Percentiles rank a stretch among this genome's conserved stretches.
Conservation (phyloP, 1,140 invertebrate genomes). For the Drosophila lini region DNA sequence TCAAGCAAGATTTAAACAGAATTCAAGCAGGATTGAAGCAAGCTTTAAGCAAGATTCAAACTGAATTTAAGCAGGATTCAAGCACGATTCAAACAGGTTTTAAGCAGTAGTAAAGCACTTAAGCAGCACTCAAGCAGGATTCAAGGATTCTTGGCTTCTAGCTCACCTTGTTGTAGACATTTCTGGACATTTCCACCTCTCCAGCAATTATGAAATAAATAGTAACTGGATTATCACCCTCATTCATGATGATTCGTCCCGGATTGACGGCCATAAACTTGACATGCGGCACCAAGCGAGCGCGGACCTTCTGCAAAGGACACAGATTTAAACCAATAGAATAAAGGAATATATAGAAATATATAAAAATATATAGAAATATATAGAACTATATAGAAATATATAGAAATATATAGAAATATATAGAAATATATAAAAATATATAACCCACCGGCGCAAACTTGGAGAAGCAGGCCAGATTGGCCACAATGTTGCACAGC, state of each 20-base stretch:
- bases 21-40: too few relatives aligned
- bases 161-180: conserved; percentile 45
- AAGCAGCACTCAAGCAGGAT: not conserved
- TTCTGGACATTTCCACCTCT: conserved; percentile 57
- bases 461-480: conserved; percentile 45
- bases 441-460: conserved; percentile 50
- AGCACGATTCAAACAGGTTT: too few relatives aligned
- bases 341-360: too few relatives aligned
- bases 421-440: not conserved
- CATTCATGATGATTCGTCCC: conserved; percentile 46
- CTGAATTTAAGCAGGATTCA: too few relatives aligned
- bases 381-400: too few relatives aligned
- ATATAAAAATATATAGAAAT: too few relatives aligned
- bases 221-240: conserved; percentile 37
- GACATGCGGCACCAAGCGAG: conserved; percentile 49
- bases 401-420: too few relatives aligned
- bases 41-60: too few relatives aligned
- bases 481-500: conserved; percentile 51
- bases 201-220: conserved; percentile 63
- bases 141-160: not conserved
- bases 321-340: not conserved
- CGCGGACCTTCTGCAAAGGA: conserved; percentile 52
- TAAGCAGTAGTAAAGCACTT: too few relatives aligned
- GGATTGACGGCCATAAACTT: conserved; percentile 35
- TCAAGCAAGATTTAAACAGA: too few relatives aligned